phyloP scores from a whole-genome alignment of 2,888 invertebrate species.

The Clunio marinus region DNA sequence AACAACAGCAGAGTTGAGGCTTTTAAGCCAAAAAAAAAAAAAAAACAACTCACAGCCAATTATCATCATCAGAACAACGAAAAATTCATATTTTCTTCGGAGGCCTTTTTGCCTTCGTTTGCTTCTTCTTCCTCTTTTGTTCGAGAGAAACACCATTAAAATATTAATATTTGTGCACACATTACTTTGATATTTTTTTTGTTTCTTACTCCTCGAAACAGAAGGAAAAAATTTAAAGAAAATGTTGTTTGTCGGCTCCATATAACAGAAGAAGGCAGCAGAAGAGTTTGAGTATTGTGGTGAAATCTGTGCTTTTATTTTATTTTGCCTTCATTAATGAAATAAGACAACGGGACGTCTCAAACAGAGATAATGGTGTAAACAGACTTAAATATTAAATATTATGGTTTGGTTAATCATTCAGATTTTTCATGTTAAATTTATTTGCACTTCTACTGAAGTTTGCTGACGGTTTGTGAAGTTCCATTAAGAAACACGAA shows the following conservation, averaged over 20 bases:
- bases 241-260: slow-evolving; percentile 25
- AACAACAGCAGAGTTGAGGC: too few species aligned
- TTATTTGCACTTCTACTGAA: slow-evolving; percentile 34
- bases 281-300: neutral
- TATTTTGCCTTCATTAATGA: slow-evolving; percentile 11
- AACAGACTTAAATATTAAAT: slow-evolving; percentile 34
- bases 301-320: neutral
- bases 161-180: slow-evolving; percentile 38
- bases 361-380: slow-evolving; percentile 37
- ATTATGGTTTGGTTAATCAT: slow-evolving; percentile 10
- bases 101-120: too few species aligned
- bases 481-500: slow-evolving; percentile 14
- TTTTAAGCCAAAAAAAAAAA: neutral
- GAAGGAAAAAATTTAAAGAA: too few species aligned
- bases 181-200: slow-evolving; percentile 28
- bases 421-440: slow-evolving; percentile 28
- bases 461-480: neutral
- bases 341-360: slow-evolving; percentile 15
- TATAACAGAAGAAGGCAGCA: neutral
- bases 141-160: slow-evolving; percentile 31
- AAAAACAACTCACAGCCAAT: slow-evolving; percentile 5
- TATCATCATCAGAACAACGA: slow-evolving; percentile 10
- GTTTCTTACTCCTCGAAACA: too few species aligned
- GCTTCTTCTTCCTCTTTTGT: neutral
- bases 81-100: neutral